Evolutionary conservation across 2,888 invertebrate species (phyloP), one percentile per base, ranked within the genome.

Genomic region (Acanthosepion esculentum): DNA sequence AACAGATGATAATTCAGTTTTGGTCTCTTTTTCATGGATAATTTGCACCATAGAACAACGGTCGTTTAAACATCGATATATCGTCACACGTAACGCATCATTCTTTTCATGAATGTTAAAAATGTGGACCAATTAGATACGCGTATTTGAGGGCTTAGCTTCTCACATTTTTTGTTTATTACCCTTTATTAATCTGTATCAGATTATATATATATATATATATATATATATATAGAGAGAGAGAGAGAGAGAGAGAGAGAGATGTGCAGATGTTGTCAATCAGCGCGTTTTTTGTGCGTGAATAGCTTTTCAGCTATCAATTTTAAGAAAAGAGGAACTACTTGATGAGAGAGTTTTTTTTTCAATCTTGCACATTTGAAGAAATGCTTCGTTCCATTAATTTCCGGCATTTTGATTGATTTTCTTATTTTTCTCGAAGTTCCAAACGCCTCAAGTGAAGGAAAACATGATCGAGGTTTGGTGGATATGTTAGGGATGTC

Each of bases 301-400:
- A 78, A 78, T n/a, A n/a, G 18, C 78, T 33, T n/a, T 6, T 33
- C 78, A n/a, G n/a, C 78, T 78, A 78, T 78, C n/a, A 78, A 78
- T 78, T 78, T 78, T 78, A 78, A 78, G n/a, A n/a, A 33, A 78
- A 78, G 18, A 33, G 78, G 15, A 78, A 78, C 78, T 78, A 78
- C 78, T 78, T 78, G 78, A 78, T 33, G 78, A 78, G 78, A 78
- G n/a, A 78, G 78, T 33, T 78, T 78, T 78, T 78, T 78, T 33
- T 78, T 33, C 78, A 78, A 78, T 78, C 78, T n/a, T n/a, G 78
- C 78, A 78, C n/a, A 33, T 78, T 78, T n/a, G 18, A 78, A 78
- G 78, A n/a, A 78, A 78, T 78, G 78, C 78, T 78, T 78, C 78
- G 78, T 78, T 78, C n/a, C 78, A 78, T 78, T 78, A 78, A 78